Evolutionary conservation across 2,113 vertebrate species (phyloP), one percentile per base, ranked within the genome.

Genomic region (Apteryx owenii): DNA sequence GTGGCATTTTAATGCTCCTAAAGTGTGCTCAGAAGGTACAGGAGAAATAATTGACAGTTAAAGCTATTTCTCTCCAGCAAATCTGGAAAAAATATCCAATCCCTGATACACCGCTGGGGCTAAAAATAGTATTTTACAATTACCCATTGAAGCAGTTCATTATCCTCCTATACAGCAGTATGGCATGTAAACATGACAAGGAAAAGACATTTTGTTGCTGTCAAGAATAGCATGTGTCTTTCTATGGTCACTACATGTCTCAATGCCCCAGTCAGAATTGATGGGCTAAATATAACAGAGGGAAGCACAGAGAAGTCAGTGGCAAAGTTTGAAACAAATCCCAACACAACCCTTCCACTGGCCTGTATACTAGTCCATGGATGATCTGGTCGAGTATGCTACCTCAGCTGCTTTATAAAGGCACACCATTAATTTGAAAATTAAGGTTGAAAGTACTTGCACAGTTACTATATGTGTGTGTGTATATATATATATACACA

Each of bases 141-240:
- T 77, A 6, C 4, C 29, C 12, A 5, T 8, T 56, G 54, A 56
- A 56, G 54, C 28, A 56, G 28, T 29, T 56, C 54, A 56, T 54
- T 56, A 56, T 56, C 54, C 5, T 93, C 13, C 15, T 68, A 0
- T 15, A 8, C 7, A 36, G 17, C 9, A 71, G 20, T 31, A 36
- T 2, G 2, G 9, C 31, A 22, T 3, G 18, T 23, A 40, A 71
- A 26, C 0, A 0, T n/a, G 38, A 20, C 19, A 66, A 65, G 25
- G 46, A 26, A 75, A 56, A 61, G 21, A 8, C 0, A 11, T 36
- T 82, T 72, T 31, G 4, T 51, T 19, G 1, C 10, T 75, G 40
- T 50, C 8, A 71, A 51, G 33, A 71, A 51, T 71, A 51, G 23
- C 23, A 17, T 23, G 44, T 51, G 33, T 26, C 22, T 1, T 29